Conservation (phyloP, 2,797 vertebrate species). For the Euthynnus affinis region DNA sequence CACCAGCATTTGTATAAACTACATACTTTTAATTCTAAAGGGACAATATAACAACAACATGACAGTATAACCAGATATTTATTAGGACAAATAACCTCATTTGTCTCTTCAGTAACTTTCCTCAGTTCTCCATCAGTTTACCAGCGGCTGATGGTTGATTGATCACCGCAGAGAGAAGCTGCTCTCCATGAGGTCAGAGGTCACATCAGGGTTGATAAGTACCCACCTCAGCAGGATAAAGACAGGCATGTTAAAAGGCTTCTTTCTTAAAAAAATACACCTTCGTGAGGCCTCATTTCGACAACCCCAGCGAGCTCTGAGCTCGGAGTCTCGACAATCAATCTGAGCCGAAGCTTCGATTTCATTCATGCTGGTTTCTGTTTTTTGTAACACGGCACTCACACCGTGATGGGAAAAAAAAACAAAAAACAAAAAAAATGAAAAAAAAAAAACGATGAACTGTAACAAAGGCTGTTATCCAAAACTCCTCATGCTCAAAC, state of each 20-base stretch:
- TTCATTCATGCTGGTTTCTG: background rate
- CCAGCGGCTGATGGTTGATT: too few relatives aligned
- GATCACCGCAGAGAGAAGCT: too few relatives aligned
- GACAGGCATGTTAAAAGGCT: background rate
- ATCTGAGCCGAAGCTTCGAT: too few relatives aligned
- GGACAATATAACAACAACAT: too few relatives aligned
- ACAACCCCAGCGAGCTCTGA: background rate
- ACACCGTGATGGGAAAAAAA: too few relatives aligned
- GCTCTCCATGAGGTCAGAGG: background rate
- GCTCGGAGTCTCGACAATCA: background rate
- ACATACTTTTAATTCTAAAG: too few relatives aligned
- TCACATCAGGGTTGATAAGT: background rate
- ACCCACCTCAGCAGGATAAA: background rate
- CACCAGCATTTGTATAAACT: too few relatives aligned
- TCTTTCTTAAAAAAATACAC: too few relatives aligned
- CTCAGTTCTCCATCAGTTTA: too few relatives aligned
- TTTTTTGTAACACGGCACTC: background rate
- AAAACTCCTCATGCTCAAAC: background rate
- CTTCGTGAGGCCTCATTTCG: background rate
- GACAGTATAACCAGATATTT: too few relatives aligned
- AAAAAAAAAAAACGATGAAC: background rate
- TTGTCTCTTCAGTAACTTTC: too few relatives aligned
- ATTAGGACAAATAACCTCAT: too few relatives aligned
- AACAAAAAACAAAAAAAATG: background rate
- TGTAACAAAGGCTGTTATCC: background rate